These are phyloP conservation scores for Elanus axillaris DNA, from an alignment of 2,113 vertebrate genomes.

Conservation along the genomic window DNA sequence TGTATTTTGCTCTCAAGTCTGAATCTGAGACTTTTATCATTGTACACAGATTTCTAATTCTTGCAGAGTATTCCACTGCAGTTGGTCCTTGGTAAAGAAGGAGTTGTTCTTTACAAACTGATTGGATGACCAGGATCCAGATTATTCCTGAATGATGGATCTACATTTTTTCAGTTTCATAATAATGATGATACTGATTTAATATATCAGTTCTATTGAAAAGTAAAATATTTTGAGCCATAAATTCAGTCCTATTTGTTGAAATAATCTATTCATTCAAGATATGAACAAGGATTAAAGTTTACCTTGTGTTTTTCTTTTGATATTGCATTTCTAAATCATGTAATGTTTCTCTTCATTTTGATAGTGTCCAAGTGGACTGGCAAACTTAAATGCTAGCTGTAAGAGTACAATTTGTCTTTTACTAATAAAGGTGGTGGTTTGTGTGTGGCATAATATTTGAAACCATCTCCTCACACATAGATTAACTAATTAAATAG, in stretches of 20 bases:
- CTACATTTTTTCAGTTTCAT: background rate
- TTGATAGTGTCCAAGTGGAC: background rate
- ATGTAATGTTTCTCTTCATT: background rate
- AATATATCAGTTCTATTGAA: background rate
- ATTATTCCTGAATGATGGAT: background rate
- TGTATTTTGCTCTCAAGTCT: background rate
- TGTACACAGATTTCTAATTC: background rate
- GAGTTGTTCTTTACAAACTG: background rate
- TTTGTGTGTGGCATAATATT: background rate
- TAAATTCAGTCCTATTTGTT: background rate
- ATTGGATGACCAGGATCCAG: background rate
- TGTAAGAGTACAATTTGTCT: background rate
- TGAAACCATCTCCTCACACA: background rate
- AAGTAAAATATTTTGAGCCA: background rate
- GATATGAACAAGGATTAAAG: background rate
- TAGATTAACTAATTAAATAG: background rate
- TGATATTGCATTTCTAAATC: background rate
- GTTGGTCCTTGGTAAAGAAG: background rate
- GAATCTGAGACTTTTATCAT: background rate
- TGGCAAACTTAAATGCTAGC: background rate
- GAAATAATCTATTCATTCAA: background rate
- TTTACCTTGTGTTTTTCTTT: background rate
- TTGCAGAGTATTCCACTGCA: background rate
- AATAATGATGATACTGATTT: background rate
- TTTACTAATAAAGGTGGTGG: background rate